These are phyloP conservation scores for Lycaena phlaeas DNA, from an alignment of 2,888 invertebrate species.

Conservation along the genomic window DNA sequence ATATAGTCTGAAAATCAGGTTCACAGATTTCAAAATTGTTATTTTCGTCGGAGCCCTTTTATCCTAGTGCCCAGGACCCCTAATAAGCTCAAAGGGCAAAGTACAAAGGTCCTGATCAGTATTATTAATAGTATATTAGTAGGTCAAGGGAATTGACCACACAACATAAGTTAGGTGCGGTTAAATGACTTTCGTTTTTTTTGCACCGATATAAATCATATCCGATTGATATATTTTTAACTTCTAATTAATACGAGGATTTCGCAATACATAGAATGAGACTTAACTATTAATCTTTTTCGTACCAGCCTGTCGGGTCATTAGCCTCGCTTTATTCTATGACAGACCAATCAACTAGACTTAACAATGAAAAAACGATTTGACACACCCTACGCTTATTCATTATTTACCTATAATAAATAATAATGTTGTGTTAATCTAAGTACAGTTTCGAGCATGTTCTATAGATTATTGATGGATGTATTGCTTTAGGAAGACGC, in stretches of 20 bases:
- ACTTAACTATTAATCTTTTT: conserved; percentile 5
- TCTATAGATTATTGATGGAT: no score
- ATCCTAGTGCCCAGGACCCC: no score
- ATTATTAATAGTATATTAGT: no score
- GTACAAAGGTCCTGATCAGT: no score
- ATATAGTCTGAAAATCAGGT: no score
- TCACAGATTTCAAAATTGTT: no score
- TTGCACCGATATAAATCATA: neutral
- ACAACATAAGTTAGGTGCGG: neutral
- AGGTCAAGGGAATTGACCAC: neutral
- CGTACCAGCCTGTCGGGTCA: conserved; percentile 1
- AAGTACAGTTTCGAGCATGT: no score
- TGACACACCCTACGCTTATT: neutral
- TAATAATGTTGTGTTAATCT: no score
- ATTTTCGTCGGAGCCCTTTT: no score
- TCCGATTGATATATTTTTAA: neutral
- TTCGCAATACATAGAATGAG: neutral
- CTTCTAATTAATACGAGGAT: neutral
- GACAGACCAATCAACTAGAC: neutral
- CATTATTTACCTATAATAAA: no score
- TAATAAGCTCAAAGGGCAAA: no score
- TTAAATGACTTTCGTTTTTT: conserved; percentile 1
- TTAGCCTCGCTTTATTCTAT: conserved; percentile 1
- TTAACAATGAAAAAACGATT: neutral
- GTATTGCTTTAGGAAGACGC: no score